Evolutionary conservation across 2,888 invertebrate genomes (phyloP).

Genomic region (Flabesymbios commensalis): DNA sequence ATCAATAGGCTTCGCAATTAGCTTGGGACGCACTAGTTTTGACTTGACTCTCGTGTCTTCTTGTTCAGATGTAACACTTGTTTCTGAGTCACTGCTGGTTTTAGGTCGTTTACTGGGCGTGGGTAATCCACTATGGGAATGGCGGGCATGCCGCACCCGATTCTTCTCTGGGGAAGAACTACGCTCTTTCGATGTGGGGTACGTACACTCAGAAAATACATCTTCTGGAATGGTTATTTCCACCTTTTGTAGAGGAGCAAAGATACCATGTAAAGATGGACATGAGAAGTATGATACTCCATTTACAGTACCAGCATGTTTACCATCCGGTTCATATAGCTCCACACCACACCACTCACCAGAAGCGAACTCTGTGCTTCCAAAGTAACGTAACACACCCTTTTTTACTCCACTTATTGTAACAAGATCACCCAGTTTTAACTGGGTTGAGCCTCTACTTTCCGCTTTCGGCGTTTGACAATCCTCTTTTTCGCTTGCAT

Average conservation of each 20-base stretch:
- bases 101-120: neutral
- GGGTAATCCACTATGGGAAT: neutral
- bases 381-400: constrained; percentile 67
- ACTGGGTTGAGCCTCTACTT: too few relatives aligned
- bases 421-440: constrained; percentile 60
- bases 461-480: neutral
- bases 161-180: constrained; percentile 6
- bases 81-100: neutral
- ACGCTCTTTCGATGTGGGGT: neutral
- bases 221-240: neutral
- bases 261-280: constrained; percentile 67
- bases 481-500: neutral
- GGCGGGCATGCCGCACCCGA: neutral
- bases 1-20: neutral
- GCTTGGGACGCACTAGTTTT: constrained; percentile 2
- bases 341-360: constrained; percentile 72
- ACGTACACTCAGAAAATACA: neutral
- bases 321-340: constrained; percentile 67
- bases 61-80: neutral
- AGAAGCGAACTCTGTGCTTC: constrained; percentile 66
- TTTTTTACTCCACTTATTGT: constrained; percentile 62
- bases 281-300: constrained; percentile 71
- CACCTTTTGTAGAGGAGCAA: constrained; percentile 70
- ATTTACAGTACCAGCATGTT: constrained; percentile 70
- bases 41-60: neutral